Conservation (phyloP, 2,113 vertebrate species). For the Pseudonaja textilis region DNA sequence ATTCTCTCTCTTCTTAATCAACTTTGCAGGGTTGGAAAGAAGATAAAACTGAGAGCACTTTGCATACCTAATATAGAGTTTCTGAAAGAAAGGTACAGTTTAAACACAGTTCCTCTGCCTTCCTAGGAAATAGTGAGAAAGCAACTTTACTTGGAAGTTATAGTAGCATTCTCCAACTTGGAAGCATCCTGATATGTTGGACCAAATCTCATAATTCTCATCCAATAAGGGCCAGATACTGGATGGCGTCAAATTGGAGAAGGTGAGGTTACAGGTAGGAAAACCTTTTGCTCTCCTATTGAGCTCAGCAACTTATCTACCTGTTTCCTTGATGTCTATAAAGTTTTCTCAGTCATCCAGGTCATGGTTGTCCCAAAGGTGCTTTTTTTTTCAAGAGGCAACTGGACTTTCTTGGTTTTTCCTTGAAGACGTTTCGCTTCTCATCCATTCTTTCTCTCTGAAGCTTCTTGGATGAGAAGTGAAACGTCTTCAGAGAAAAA, state of each 20-base stretch:
- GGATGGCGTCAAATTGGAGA: background rate
- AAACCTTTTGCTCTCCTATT: background rate
- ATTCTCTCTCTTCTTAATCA: background rate
- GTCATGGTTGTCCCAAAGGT: no score
- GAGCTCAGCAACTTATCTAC: background rate
- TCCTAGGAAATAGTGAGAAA: background rate
- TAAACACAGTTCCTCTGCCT: background rate
- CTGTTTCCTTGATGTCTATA: background rate
- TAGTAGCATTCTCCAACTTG: background rate
- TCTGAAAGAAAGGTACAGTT: background rate
- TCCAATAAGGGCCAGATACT: background rate
- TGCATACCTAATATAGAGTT: background rate
- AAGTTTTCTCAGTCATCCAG: no score
- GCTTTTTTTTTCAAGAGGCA: no score
- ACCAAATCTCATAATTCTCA: background rate
- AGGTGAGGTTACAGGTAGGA: background rate
- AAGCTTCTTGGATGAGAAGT: no score
- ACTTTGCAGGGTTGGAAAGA: background rate
- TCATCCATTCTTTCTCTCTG: no score
- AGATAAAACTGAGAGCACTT: background rate
- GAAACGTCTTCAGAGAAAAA: no score
- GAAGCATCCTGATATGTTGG: background rate
- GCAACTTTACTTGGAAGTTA: background rate
- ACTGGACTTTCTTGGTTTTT: no score
- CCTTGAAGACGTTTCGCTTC: no score